A percentile compares a stretch with the other conserved stretches of the same genome.
Evolutionary conservation across 2,113 vertebrate species (phyloP).

Genomic region (Sterna hirundo): DNA sequence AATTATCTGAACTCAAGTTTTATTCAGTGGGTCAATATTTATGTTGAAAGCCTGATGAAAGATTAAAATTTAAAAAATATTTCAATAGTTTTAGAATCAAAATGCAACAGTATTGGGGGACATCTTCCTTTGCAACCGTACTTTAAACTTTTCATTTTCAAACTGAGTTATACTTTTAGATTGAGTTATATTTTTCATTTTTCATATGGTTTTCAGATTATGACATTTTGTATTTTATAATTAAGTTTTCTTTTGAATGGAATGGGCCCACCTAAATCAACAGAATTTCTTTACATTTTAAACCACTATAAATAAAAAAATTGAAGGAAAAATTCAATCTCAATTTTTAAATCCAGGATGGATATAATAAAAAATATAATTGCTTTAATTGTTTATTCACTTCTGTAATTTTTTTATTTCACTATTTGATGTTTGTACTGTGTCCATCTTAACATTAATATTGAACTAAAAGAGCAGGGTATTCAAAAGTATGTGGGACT

Average conservation of each 20-base stretch:
- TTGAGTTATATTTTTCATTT: neutral
- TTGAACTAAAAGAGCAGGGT: neutral
- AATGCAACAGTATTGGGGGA: neutral
- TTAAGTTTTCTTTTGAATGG: neutral
- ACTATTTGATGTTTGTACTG: neutral
- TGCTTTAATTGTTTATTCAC: neutral
- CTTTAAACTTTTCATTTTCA: neutral
- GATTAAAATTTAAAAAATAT: neutral
- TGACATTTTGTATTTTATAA: neutral
- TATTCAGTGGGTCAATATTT: neutral
- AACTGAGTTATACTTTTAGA: neutral
- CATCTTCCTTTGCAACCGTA: neutral
- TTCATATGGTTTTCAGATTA: neutral
- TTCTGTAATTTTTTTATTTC: neutral
- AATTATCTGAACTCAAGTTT: neutral
- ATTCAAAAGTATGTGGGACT: neutral
- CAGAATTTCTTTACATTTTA: neutral
- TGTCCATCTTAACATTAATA: neutral
- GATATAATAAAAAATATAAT: neutral
- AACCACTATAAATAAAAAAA: neutral
- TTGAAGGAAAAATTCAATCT: neutral
- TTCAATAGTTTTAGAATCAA: neutral
- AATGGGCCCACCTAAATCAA: neutral
- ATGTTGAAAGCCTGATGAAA: neutral
- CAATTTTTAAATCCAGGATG: neutral